A percentile compares a stretch with the other conserved stretches of the same genome.
Conservation (phyloP, 2,113 vertebrate species). For the Chaenogobius annularis region DNA sequence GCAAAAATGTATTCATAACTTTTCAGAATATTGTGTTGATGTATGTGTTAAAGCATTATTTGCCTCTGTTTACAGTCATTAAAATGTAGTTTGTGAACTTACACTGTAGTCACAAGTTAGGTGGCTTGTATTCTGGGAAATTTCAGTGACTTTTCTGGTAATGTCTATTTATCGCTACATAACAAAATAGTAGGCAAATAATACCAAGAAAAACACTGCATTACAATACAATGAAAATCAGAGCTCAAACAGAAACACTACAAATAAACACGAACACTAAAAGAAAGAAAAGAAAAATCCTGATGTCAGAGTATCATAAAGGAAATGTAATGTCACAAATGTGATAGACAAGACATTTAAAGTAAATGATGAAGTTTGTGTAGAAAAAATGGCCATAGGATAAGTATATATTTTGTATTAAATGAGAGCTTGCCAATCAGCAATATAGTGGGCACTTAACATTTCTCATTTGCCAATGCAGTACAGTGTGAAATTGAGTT, state of each 20-base stretch:
- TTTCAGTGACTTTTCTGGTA: neutral
- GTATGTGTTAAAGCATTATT: neutral
- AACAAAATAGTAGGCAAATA: neutral
- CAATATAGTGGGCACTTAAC: neutral
- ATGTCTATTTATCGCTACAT: neutral
- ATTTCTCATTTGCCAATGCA: constrained; percentile 4
- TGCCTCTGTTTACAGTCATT: constrained; percentile 1
- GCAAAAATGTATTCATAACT: constrained; percentile 9
- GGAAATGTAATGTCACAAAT: neutral
- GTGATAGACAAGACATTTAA: neutral
- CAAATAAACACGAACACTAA: neutral
- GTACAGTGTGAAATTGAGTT: constrained; percentile 4
- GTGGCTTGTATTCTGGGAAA: neutral
- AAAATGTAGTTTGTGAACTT: neutral
- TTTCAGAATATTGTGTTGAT: constrained; percentile 1
- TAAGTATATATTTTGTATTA: neutral
- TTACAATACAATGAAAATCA: neutral
- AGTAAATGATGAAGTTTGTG: neutral
- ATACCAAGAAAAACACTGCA: neutral
- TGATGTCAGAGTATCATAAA: neutral
- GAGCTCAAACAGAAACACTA: neutral
- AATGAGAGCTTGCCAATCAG: constrained; percentile 2
- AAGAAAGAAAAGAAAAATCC: neutral
- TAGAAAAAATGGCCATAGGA: neutral
- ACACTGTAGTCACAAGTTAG: neutral